These are phyloP conservation scores for Gambusia affinis DNA, from an alignment of 2,113 vertebrate species.

Conservation along the genomic window DNA sequence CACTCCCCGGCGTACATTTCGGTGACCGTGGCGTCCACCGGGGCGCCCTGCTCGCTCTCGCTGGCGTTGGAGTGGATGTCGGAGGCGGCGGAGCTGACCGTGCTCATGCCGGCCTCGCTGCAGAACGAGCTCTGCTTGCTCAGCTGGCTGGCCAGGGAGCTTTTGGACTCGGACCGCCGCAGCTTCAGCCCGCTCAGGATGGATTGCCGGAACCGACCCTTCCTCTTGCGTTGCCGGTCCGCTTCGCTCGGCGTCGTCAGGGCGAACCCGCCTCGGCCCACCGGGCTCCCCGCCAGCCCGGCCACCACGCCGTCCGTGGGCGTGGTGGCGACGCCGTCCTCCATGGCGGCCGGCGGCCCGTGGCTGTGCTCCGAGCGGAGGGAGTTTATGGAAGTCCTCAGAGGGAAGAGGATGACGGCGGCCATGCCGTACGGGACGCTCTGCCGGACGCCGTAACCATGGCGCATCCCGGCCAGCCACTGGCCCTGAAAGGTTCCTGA, in stretches of 20 bases:
- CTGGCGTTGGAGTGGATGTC: slow-evolving; percentile 97
- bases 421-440: slow-evolving; percentile 98
- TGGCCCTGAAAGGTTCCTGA: slow-evolving; percentile 97
- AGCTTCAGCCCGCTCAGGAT: slow-evolving; percentile 95
- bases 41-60: slow-evolving; percentile 90
- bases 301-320: slow-evolving; percentile 81
- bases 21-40: slow-evolving; percentile 95
- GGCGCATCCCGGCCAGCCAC: slow-evolving; percentile 96
- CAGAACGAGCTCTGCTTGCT: slow-evolving; percentile 99
- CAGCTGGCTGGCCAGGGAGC: slow-evolving; percentile 95
- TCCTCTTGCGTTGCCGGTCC: slow-evolving; percentile 91
- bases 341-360: slow-evolving; percentile 83
- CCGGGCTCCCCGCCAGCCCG: slow-evolving; percentile 87
- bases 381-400: slow-evolving; percentile 98
- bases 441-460: slow-evolving; percentile 95
- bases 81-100: slow-evolving; percentile 93
- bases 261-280: slow-evolving; percentile 91
- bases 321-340: slow-evolving; percentile 58
- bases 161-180: slow-evolving; percentile 96
- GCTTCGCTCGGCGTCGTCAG: slow-evolving; percentile 91
- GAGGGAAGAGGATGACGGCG: slow-evolving; percentile 94
- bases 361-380: slow-evolving; percentile 97
- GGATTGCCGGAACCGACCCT: slow-evolving; percentile 94
- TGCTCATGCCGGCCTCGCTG: slow-evolving; percentile 97
- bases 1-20: slow-evolving; percentile 96